Evolutionary conservation across 2,888 invertebrate species (phyloP), one percentile per base, ranked within the genome.

Genomic region (Pasiphila rectangulata): DNA sequence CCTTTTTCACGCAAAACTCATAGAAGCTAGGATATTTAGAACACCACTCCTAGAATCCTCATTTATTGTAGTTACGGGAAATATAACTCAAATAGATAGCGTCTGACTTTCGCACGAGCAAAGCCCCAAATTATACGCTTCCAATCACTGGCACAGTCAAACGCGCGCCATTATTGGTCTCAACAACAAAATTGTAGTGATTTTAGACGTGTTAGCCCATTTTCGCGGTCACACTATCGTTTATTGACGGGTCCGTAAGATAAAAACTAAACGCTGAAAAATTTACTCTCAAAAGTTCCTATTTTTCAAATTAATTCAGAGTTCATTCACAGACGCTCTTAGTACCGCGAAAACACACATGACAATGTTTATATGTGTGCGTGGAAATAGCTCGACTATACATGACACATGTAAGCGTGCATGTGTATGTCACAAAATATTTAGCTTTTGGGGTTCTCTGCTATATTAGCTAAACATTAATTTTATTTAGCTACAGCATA

Each of bases 131-230:
- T 81, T 84, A 67, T 72, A 68, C 80, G 72, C 67, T 66, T 64
- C 70, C 68, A 67, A 56, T 65, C 68, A 67, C 56, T 64, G 59
- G 61, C 69, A 68, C 69, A 68, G 73, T 75, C 77, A 78, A 75
- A 74, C 82, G 74, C 85, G 79, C 87, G 86, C 86, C 87, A 87
- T 86, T 71, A 71, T 72, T 67, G 63, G 67, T 72, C 68, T 61
- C 68, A 56, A 50, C 51, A 53, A 44, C 51, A 51, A 66, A 59
- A 59, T 54, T 45, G 51, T 50, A 47, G 38, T 29, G 32, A 56
- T 63, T 54, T 54, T 50, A 50, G 56, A 27, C 38, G 45, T 34
- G 42, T 6, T 51, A 62, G 27, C 57, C 44, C 48, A 51, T 57
- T 47, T 42, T 58, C 30, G 42, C 44, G 35, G 32, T 53, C 57